Evolutionary conservation across 2,797 vertebrate species (phyloP).

Genomic region (Pipistrellus kuhlii): DNA sequence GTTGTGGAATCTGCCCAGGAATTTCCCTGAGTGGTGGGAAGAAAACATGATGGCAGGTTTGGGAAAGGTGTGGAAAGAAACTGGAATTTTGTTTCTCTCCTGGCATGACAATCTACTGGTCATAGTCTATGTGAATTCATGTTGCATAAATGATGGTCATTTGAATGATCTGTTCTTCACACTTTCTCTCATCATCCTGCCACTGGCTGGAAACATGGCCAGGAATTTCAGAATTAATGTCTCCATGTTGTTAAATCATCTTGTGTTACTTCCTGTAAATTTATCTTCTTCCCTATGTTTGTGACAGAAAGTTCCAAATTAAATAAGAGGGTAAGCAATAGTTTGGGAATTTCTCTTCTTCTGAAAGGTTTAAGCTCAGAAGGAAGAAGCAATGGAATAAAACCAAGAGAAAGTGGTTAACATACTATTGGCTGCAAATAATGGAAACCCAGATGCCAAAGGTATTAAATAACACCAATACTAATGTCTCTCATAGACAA

Average conservation of each 20-base stretch:
- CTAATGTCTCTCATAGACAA: not conserved
- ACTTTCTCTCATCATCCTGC: not conserved
- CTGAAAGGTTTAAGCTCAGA: not conserved
- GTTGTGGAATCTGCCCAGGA: not conserved
- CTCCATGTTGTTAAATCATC: not conserved
- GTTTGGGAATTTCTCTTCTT: not conserved
- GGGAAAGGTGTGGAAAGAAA: not conserved
- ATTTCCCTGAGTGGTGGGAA: not conserved
- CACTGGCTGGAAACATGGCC: not conserved
- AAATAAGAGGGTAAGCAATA: not conserved
- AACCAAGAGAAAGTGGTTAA: conserved; percentile 4
- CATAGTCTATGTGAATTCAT: not conserved
- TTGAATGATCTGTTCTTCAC: not conserved
- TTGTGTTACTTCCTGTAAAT: not conserved
- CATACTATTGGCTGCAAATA: not conserved
- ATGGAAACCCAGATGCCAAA: not conserved
- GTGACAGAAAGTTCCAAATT: not conserved
- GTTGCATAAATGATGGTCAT: not conserved
- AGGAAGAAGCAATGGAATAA: not conserved
- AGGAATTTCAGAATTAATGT: not conserved
- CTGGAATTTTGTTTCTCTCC: not conserved
- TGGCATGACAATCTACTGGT: not conserved
- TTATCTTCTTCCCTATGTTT: not conserved
- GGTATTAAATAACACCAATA: not conserved
- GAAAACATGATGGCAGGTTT: not conserved